Conservation (phyloP, 2,888 invertebrate species). For the Anthophora plumipes region DNA sequence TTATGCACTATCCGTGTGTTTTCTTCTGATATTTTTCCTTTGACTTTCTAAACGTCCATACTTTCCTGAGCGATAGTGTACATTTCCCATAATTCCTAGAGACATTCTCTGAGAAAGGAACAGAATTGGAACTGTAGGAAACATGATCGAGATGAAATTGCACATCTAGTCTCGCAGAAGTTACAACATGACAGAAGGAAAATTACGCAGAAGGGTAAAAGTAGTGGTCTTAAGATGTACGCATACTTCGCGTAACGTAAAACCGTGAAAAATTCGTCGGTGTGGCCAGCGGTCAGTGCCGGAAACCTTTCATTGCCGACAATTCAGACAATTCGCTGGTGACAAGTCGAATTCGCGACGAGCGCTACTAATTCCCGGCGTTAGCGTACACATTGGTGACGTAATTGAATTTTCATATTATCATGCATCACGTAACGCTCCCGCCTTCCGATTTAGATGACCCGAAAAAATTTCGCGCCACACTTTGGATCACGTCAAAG, state of each 20-base stretch:
- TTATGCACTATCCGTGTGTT: too few species aligned
- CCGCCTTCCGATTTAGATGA: slow-evolving; percentile 22
- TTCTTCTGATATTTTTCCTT: too few species aligned
- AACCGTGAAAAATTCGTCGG: slow-evolving; percentile 59
- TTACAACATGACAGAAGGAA: too few species aligned
- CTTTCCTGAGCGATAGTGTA: too few species aligned
- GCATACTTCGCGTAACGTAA: slow-evolving; percentile 20
- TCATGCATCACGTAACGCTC: slow-evolving; percentile 14
- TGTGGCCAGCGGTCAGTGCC: slow-evolving; percentile 38
- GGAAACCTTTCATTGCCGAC: slow-evolving; percentile 69
- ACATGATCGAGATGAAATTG: too few species aligned
- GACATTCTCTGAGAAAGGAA: not conserved
- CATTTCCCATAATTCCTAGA: not conserved
- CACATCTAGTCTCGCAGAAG: too few species aligned
- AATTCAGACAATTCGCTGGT: slow-evolving; percentile 68
- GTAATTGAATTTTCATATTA: slow-evolving; percentile 54
- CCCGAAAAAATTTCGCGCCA: slow-evolving; percentile 5
- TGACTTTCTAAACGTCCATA: too few species aligned
- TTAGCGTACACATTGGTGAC: slow-evolving; percentile 47
- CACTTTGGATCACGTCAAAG: not conserved
- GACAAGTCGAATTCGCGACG: slow-evolving; percentile 63
- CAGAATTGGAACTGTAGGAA: too few species aligned
- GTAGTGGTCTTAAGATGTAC: too few species aligned
- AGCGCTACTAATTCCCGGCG: slow-evolving; percentile 51
- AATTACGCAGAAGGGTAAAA: slow-evolving; percentile 13